These are phyloP conservation scores for Ammospiza nelsoni DNA, from an alignment of 2,113 vertebrate species.

Conservation along the genomic window DNA sequence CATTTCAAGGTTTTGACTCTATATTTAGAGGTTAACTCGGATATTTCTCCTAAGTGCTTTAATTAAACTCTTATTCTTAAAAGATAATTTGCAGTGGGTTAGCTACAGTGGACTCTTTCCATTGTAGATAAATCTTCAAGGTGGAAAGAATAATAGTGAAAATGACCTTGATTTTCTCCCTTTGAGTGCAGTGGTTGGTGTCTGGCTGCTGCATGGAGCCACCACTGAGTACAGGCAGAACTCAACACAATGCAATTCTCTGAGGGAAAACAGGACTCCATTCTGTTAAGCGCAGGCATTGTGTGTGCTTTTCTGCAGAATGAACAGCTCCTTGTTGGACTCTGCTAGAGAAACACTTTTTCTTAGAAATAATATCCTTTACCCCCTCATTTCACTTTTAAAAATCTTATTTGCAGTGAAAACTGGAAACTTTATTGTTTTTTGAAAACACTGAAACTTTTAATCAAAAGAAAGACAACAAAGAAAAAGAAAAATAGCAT, in stretches of 20 bases:
- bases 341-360: neutral
- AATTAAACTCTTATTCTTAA: constrained; percentile 27
- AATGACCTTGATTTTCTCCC: neutral
- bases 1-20: neutral
- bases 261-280: neutral
- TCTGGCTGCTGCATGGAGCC: neutral
- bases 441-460: constrained; percentile 7
- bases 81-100: neutral
- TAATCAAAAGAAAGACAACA: constrained; percentile 20
- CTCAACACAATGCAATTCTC: neutral
- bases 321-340: neutral
- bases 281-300: neutral
- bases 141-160: neutral
- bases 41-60: neutral
- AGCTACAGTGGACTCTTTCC: neutral
- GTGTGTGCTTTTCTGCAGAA: neutral
- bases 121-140: neutral
- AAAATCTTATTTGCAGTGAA: neutral
- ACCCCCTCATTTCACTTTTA: neutral
- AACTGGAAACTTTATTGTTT: neutral
- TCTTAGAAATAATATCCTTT: neutral
- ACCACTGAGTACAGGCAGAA: neutral
- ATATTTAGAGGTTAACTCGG: neutral
- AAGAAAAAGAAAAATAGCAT: constrained; percentile 12
- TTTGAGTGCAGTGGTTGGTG: neutral